Conservation (phyloP, 2,113 vertebrate species). For the Tiliqua scincoides region DNA sequence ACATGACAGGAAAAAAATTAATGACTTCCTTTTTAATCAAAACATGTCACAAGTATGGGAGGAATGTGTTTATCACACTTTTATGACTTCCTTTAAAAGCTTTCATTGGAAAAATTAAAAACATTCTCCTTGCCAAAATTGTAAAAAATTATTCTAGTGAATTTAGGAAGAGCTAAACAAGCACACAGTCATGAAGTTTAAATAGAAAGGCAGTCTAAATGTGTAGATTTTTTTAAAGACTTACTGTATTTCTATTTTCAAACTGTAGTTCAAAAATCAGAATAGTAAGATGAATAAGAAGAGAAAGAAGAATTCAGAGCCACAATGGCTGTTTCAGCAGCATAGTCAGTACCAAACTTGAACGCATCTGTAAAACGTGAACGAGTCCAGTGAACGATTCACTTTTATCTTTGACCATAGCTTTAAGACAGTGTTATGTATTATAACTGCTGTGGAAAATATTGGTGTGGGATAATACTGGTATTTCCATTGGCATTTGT, state of each 20-base stretch:
- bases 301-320: background rate
- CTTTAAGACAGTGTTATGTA: background rate
- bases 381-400: background rate
- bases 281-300: too few species aligned
- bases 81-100: constrained; percentile 78
- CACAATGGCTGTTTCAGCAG: background rate
- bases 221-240: background rate
- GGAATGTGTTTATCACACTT: constrained; percentile 62
- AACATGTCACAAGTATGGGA: constrained; percentile 64
- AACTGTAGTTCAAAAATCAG: background rate
- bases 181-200: background rate
- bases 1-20: constrained; percentile 69
- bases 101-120: constrained; percentile 49
- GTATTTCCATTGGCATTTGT: background rate
- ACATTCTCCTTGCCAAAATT: constrained; percentile 23
- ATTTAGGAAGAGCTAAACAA: background rate
- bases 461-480: background rate
- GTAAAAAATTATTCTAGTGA: background rate
- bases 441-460: too few species aligned
- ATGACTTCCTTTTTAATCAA: constrained; percentile 74
- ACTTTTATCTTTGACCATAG: background rate
- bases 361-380: background rate
- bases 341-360: background rate
- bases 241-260: background rate
- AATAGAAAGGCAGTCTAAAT: background rate